Evolutionary conservation across 2,113 vertebrate genomes (phyloP), one percentile per base, ranked within the genome.

Genomic region (Pachyramphus minor): DNA sequence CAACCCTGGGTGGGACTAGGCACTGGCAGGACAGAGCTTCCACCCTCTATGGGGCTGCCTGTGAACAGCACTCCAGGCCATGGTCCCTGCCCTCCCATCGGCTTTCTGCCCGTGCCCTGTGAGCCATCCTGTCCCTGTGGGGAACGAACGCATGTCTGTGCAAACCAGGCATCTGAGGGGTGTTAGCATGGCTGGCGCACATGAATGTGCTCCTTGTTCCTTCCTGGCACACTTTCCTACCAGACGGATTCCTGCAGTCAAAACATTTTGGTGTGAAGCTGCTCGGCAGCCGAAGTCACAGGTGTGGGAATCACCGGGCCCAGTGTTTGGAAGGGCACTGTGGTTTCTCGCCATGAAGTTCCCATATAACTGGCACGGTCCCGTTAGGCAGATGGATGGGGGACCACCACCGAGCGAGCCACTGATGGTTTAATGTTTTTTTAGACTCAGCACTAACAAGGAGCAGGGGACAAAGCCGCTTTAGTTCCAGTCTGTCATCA

Each of bases 121-220:
- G 15, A 60, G 16, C 33, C 17, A 1, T 7, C 6, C 60, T 5
- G 8, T 1, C 4, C n/a, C 44, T 16, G 53, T 33, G 95, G 55
- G 55, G 28, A 47, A 0, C 3, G 39, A 27, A 52, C 0, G 14
- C 2, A 3, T 7, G 13, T 24, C 45, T 59, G 72, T 6, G 27
- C 44, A 20, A 55, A 37, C 4, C 5, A 16, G 39, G 56, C 56
- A 67, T 11, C 69, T 41, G 69, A 44, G 68, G 2, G 62, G 62
- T 24, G 66, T 58, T 77, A 30, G 86, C 53, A 37, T 71, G 59
- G 86, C 83, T 14, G 30, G 71, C 14, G 3, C 49, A 23, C 9
- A 35, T 95, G 69, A 95, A 89, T 69, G 52, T 60, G 68, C 27
- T 67, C 93, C 86, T 93, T 96, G 79, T 93, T 66, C 30, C 3